phyloP scores from a whole-genome alignment of 2,888 invertebrate species.

The Napeogenes sylphis region DNA sequence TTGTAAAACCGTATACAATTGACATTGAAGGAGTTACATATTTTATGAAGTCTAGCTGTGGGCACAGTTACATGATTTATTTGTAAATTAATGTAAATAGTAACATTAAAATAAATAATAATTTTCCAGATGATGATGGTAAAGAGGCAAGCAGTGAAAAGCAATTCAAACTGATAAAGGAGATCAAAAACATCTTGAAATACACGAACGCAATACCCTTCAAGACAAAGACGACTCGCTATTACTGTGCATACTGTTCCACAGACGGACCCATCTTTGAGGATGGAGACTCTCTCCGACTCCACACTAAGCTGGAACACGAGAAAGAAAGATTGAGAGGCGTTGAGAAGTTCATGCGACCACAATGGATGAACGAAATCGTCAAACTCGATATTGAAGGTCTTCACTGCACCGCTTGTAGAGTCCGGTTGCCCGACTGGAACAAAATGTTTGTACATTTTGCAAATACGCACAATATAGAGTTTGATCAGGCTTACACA shows the following conservation, averaged over 20 bases:
- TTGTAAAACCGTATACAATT: no score
- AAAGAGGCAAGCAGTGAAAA: constrained; percentile 25
- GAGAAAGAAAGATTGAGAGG: constrained; percentile 31
- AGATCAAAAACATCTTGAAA: constrained; percentile 45
- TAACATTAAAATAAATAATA: neutral
- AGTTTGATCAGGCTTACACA: constrained; percentile 44
- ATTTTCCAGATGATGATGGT: constrained; percentile 20
- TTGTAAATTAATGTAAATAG: no score
- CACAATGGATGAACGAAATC: constrained; percentile 49
- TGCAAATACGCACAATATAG: constrained; percentile 37
- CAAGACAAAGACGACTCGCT: constrained; percentile 41
- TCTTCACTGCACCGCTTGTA: constrained; percentile 47
- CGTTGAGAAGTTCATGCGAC: constrained; percentile 49
- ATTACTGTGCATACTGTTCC: constrained; percentile 53
- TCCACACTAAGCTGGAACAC: constrained; percentile 45
- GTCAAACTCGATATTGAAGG: constrained; percentile 51
- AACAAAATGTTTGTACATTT: constrained; percentile 52
- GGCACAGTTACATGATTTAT: no score
- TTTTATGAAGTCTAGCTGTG: no score
- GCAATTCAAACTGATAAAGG: constrained; percentile 40
- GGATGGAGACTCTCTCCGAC: constrained; percentile 43
- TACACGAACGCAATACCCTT: constrained; percentile 57
- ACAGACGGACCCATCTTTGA: constrained; percentile 40
- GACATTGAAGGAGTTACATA: no score
- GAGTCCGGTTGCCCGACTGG: constrained; percentile 41